Evolutionary conservation across 1,140 invertebrate genomes (phyloP).

Genomic region (Aradophagus sp.): DNA sequence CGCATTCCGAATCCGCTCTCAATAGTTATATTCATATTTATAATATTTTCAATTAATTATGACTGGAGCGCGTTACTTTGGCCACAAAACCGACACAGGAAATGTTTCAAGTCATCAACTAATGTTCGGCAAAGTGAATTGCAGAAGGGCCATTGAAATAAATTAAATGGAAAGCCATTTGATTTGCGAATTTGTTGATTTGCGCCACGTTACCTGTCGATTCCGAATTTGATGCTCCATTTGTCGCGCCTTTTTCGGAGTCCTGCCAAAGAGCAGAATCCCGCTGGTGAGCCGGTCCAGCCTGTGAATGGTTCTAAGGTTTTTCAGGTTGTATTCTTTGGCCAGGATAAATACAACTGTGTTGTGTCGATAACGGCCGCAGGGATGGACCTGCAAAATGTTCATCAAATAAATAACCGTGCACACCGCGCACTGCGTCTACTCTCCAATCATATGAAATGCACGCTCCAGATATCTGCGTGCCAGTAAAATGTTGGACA

Average conservation of each 20-base stretch:
- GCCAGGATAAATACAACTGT: constrained; percentile 96
- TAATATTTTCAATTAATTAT: too few relatives aligned
- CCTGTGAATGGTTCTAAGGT: constrained; percentile 93
- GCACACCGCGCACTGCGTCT: background rate
- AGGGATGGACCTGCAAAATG: constrained; percentile 91
- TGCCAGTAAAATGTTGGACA: constrained; percentile 28
- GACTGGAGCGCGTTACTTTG: too few relatives aligned
- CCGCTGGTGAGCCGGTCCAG: constrained; percentile 96
- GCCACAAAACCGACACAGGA: too few relatives aligned
- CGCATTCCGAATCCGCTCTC: too few relatives aligned
- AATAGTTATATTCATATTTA: too few relatives aligned
- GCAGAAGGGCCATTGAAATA: too few relatives aligned
- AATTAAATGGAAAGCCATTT: too few relatives aligned
- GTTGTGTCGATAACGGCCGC: constrained; percentile 96
- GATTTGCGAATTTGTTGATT: too few relatives aligned
- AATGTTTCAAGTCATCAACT: too few relatives aligned
- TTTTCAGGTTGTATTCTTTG: constrained; percentile 95
- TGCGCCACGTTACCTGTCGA: constrained; percentile 76
- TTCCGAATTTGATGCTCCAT: constrained; percentile 96
- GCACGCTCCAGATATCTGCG: constrained; percentile 7
- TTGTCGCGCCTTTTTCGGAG: constrained; percentile 91
- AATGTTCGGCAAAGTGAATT: too few relatives aligned
- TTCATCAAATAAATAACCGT: constrained; percentile 36
- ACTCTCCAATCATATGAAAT: constrained; percentile 26
- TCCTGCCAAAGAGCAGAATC: constrained; percentile 93